Conservation (phyloP, 2,888 invertebrate genomes). For the Eurois occulta region DNA sequence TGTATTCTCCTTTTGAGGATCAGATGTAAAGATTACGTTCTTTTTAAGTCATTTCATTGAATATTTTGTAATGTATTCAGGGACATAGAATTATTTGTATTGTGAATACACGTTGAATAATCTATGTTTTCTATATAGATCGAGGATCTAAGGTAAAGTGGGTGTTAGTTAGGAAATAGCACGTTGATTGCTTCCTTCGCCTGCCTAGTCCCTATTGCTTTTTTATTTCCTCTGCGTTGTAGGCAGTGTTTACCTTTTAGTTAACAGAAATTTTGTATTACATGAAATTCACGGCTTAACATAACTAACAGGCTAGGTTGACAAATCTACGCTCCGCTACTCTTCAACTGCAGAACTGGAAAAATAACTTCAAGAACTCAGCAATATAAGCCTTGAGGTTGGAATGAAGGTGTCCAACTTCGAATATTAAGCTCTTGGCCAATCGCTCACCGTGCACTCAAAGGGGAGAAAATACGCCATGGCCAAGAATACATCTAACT, state of each 20-base stretch:
- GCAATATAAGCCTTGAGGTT: neutral
- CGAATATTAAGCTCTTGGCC: neutral
- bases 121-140: neutral
- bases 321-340: neutral
- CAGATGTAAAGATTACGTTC: slow-evolving; percentile 45
- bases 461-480: neutral
- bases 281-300: neutral
- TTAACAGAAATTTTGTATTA: neutral
- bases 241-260: slow-evolving; percentile 7
- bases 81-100: neutral
- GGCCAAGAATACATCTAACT: neutral
- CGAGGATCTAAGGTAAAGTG: slow-evolving; percentile 20
- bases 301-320: neutral
- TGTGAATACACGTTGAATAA: slow-evolving; percentile 18
- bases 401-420: neutral
- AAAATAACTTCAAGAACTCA: neutral
- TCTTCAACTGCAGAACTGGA: neutral
- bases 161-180: slow-evolving; percentile 30
- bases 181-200: slow-evolving; percentile 47
- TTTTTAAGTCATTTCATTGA: slow-evolving; percentile 30
- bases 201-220: neutral
- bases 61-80: slow-evolving; percentile 34
- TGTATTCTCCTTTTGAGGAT: slow-evolving; percentile 39
- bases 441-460: neutral
- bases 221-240: slow-evolving; percentile 2